These are phyloP conservation scores for Pterophyllum scalare DNA, from an alignment of 2,113 vertebrate species.

Conservation along the genomic window DNA sequence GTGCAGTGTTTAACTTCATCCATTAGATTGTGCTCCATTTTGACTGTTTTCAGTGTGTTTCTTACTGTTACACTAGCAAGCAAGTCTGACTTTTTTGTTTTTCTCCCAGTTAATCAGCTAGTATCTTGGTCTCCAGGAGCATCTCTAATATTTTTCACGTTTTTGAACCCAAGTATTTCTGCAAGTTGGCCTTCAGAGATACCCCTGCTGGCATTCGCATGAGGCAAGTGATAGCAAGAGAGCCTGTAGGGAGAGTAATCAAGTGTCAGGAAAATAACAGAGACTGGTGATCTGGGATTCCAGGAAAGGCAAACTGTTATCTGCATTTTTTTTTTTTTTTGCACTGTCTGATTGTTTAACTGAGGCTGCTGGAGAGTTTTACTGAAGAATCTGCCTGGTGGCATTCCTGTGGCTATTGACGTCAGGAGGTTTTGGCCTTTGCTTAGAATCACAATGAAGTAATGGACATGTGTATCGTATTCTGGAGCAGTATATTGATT, in stretches of 20 bases:
- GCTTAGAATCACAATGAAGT: slow-evolving; percentile 74
- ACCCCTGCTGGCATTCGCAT: background rate
- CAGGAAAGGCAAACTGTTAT: slow-evolving; percentile 68
- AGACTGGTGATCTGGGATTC: slow-evolving; percentile 27
- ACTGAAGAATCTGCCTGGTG: slow-evolving; percentile 74
- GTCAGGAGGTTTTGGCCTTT: slow-evolving; percentile 68
- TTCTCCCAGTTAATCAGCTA: background rate
- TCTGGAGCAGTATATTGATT: slow-evolving; percentile 65
- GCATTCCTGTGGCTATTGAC: slow-evolving; percentile 76
- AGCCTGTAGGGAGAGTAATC: slow-evolving; percentile 37
- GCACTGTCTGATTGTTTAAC: slow-evolving; percentile 74
- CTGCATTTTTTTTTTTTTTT: slow-evolving; percentile 49
- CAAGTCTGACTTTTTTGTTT: background rate
- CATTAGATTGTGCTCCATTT: background rate
- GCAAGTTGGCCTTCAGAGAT: slow-evolving; percentile 23
- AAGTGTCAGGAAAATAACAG: slow-evolving; percentile 42
- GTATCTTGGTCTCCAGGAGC: background rate
- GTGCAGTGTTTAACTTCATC: background rate
- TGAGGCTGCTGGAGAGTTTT: slow-evolving; percentile 51
- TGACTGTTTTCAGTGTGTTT: background rate
- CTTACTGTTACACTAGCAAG: background rate
- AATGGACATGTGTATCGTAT: slow-evolving; percentile 60
- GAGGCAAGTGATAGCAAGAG: slow-evolving; percentile 22
- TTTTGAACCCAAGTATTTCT: background rate
- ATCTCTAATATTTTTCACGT: background rate